Base-by-base conservation (phyloP, 2,113 vertebrate genomes). In the Stegastes partitus region DNA sequence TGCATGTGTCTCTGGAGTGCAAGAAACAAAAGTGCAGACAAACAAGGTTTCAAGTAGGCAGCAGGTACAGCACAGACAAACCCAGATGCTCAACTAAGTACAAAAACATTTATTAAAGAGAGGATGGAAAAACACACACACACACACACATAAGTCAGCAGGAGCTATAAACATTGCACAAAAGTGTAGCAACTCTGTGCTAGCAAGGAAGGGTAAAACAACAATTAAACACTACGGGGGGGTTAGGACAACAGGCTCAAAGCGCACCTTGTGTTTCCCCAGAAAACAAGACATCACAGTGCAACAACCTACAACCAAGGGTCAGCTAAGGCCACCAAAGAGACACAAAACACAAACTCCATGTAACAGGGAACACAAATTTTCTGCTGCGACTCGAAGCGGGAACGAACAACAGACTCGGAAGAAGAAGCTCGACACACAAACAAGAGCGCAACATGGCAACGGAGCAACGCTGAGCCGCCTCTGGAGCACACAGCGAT, bases 321-420 rank as follows among this genome's bases (percentile, higher is more conserved):
- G 26, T 64, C 76, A 57, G 76, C 63, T 16, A 9, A 58, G 37
- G 34, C 55, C 47, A 58, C 34, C 50, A 26, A 23, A 70, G n/a
- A 37, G 18, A 56, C 19, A 44, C 45, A 16, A 31, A 19, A 68
- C 68, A 18, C 49, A 25, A n/a, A 31, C 28, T 18, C 49, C 5
- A 4, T 10, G 3, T 3, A 25, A 68, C 54, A 19, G 31, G 34
- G 18, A 16, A 12, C n/a, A 58, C 26, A 75, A 0, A 56, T 49
- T 37, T 63, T 26, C 58, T 69, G 23, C 45, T 56, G 50, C 4
- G 15, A 45, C 45, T 59, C 12, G 3, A 74, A 74, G 63, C 53
- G 19, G 50, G 55, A 54, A 65, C 15, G 28, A 81, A 85, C 77
- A 70, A 79, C 54, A 73, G 82, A 47, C 63, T 61, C 26, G 3